Evolutionary conservation across 1,140 invertebrate genomes (phyloP).

Genomic region (Papilio polytes): DNA sequence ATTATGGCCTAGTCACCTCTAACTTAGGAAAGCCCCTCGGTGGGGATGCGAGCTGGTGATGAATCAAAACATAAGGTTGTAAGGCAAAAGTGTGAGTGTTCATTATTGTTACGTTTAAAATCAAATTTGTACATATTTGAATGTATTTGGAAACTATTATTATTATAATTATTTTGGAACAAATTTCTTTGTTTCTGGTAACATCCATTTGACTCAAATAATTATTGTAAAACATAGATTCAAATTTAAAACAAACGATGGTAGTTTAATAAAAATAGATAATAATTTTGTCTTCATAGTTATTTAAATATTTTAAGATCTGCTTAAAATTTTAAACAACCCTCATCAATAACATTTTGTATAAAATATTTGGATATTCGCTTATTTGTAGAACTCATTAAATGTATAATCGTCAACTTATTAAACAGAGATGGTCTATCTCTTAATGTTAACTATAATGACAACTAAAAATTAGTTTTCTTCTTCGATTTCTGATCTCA

Average conservation of each 20-base stretch:
- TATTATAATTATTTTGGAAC: not conserved
- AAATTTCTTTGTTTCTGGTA: slow-evolving; percentile 2
- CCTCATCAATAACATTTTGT: not conserved
- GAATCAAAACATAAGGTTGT: too few relatives aligned
- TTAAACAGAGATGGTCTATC: too few relatives aligned
- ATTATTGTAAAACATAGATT: not conserved
- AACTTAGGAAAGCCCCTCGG: too few relatives aligned
- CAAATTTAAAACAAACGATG: not conserved
- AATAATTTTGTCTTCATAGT: not conserved
- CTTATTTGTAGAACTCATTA: not conserved
- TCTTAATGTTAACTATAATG: too few relatives aligned
- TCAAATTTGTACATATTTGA: too few relatives aligned
- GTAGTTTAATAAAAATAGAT: not conserved
- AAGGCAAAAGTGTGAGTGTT: too few relatives aligned
- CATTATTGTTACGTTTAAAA: too few relatives aligned
- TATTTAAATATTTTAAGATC: slow-evolving; percentile 1
- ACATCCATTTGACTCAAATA: slow-evolving; percentile 4
- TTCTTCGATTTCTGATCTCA: too few relatives aligned
- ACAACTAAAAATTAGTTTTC: too few relatives aligned
- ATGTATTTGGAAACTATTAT: not conserved
- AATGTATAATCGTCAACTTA: too few relatives aligned
- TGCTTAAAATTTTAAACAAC: not conserved
- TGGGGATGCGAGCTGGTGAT: too few relatives aligned
- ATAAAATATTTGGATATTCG: not conserved
- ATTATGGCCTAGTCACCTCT: too few relatives aligned